Base-by-base conservation (phyloP, 1,140 invertebrate genomes). In the Varroa destructor region DNA sequence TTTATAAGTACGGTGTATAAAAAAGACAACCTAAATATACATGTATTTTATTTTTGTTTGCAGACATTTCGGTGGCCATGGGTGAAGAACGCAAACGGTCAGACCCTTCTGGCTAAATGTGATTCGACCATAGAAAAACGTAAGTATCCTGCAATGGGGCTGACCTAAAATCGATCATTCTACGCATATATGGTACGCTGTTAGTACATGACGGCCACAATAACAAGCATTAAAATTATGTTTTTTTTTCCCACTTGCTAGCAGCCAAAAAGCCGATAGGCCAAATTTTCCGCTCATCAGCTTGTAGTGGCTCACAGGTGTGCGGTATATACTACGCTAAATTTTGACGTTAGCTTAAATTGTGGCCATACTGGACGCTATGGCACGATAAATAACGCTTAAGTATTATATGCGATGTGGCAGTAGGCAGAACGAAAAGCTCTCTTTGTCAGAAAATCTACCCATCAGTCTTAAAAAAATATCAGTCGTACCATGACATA, bases 91-190 rank as follows among this genome's bases (percentile, higher is more conserved):
- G 61, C 61, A 3, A 51, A 8, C 61, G 61, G 61, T 14, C 61
- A 67, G 61, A 67, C 61, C 37, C 37, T 67, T 40, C 61, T 67
- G 46, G 61, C 61, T 5, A 67, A 67, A 40, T 67, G 61, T 40
- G 61, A 67, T 40, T 67, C 61, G 37, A 67, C 61, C 40, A 67
- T 67, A 10, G 61, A 67, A 67, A 67, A 67, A 37, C 61, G 61
- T 67, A 37, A 67, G 61, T 67, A 36, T 40, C 2, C 2, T 67
- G 61, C 3, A 58, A 58, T 58, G 57, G 12, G 3, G 40, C 3
- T 37, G 25, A 42, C 12, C 55, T 56, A 56, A n/a, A 56, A 56
- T 12, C 10, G 10, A 56, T 56, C 55, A 56, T 56, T n/a, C 55
- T 12, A 12, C 55, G 55, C n/a, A 12, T 56, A 12, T 12, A 56